These are phyloP conservation scores for Parazoanthus atlanticus DNA, from an alignment of 92 coral and sea anemone genomes.

Conservation along the genomic window DNA sequence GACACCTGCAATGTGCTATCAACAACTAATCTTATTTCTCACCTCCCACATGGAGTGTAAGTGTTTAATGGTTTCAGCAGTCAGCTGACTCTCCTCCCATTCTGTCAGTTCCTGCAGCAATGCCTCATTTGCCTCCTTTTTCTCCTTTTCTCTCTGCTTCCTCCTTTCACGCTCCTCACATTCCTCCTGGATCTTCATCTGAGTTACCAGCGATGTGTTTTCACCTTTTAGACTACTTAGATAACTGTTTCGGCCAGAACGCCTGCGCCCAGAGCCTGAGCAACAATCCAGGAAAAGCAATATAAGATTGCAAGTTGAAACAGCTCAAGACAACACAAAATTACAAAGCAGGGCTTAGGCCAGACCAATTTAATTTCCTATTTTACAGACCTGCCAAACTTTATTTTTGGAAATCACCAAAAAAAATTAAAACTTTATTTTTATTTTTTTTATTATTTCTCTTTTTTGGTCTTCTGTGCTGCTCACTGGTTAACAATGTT, in stretches of 20 bases:
- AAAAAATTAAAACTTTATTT: no score
- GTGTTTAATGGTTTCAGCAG: conserved; percentile 61
- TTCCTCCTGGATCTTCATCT: conserved; percentile 85
- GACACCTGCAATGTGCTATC: background rate
- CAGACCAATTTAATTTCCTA: no score
- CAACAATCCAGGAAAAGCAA: background rate
- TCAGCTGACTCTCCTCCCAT: conserved; percentile 86
- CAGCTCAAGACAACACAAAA: no score
- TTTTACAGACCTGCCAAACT: no score
- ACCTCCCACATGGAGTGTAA: conserved; percentile 99
- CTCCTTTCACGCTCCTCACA: conserved; percentile 82
- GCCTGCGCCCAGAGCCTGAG: conserved; percentile 78
- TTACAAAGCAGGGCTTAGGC: no score
- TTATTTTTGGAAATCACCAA: no score
- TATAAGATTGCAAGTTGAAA: no score
- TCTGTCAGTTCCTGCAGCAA: conserved; percentile 87
- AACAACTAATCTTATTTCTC: no score
- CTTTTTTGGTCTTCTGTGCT: no score
- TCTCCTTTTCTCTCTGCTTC: conserved; percentile 88
- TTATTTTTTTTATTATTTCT: no score
- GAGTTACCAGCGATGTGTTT: conserved; percentile 83
- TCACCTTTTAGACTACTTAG: conserved; percentile 79
- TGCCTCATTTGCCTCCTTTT: conserved; percentile 94
- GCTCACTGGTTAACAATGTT: no score
- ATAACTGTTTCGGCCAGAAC: conserved; percentile 73